Percentiles rank a stretch among this genome's conserved stretches.
Evolutionary conservation across 2,797 vertebrate genomes (phyloP).

Genomic region (Todus mexicanus): DNA sequence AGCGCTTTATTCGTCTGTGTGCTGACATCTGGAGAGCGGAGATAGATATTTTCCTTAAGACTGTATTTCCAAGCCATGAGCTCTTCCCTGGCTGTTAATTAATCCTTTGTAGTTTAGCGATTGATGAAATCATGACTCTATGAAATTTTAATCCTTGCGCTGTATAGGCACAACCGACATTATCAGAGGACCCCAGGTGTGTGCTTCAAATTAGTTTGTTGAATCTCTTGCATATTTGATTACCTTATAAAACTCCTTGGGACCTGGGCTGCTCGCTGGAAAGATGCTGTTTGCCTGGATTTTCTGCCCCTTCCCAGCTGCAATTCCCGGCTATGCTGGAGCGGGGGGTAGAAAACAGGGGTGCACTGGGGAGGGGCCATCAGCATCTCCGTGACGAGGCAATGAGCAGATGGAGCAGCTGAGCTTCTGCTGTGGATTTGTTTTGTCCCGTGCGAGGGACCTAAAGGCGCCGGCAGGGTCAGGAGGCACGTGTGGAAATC

Average conservation of each 20-base stretch:
- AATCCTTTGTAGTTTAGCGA: constrained; percentile 89
- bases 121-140: constrained; percentile 78
- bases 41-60: constrained; percentile 72
- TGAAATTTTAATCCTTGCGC: constrained; percentile 75
- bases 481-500: not conserved
- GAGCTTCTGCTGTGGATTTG: not conserved
- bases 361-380: not conserved
- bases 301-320: not conserved
- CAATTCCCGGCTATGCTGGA: not conserved
- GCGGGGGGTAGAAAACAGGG: not conserved
- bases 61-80: constrained; percentile 58
- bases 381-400: not conserved
- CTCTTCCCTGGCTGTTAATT: constrained; percentile 83
- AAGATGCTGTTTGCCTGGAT: not conserved
- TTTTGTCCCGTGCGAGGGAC: not conserved
- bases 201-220: constrained; percentile 75
- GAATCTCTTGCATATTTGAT: constrained; percentile 86
- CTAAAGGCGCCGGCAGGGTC: not conserved
- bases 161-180: constrained; percentile 55
- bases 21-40: constrained; percentile 73
- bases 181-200: constrained; percentile 84
- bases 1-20: constrained; percentile 19
- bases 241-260: constrained; percentile 76
- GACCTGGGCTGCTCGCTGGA: not conserved
- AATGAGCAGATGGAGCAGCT: not conserved